phyloP scores from a whole-genome alignment of 2,113 vertebrate species.

The Hydrolagus affinis region DNA sequence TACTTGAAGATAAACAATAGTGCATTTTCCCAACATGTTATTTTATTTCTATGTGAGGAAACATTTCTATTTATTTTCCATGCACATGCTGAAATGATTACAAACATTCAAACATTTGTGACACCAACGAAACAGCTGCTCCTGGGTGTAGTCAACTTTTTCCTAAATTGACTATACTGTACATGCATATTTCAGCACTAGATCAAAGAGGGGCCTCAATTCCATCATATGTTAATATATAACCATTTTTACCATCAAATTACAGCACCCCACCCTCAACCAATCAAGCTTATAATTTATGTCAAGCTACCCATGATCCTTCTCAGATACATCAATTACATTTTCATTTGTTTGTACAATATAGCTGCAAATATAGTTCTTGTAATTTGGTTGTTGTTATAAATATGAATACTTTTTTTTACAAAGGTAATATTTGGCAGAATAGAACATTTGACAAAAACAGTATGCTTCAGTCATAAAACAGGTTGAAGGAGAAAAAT shows the following conservation, averaged over 20 bases:
- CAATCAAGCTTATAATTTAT: not conserved
- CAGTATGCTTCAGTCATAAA: not conserved
- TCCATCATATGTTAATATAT: not conserved
- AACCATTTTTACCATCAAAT: constrained; percentile 13
- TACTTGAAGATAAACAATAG: not conserved
- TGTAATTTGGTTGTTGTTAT: too few relatives aligned
- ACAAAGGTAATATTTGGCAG: not conserved
- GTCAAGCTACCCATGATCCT: not conserved
- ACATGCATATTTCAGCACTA: not conserved
- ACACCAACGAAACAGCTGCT: constrained; percentile 31
- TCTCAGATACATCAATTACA: not conserved
- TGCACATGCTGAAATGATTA: not conserved
- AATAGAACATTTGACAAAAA: not conserved
- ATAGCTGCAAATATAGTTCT: too few relatives aligned
- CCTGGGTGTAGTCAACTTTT: not conserved
- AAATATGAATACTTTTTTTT: too few relatives aligned
- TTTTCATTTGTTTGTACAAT: too few relatives aligned
- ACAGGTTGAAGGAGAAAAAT: not conserved
- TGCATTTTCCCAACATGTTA: not conserved
- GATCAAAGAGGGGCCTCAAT: constrained; percentile 21
- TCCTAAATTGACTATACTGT: constrained; percentile 25
- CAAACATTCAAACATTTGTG: not conserved
- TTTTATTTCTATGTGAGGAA: not conserved
- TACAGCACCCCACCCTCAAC: not conserved
- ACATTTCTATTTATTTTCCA: not conserved